These are phyloP conservation scores for Nemoura dubitans DNA, from an alignment of 2,888 invertebrate genomes.

Conservation along the genomic window DNA sequence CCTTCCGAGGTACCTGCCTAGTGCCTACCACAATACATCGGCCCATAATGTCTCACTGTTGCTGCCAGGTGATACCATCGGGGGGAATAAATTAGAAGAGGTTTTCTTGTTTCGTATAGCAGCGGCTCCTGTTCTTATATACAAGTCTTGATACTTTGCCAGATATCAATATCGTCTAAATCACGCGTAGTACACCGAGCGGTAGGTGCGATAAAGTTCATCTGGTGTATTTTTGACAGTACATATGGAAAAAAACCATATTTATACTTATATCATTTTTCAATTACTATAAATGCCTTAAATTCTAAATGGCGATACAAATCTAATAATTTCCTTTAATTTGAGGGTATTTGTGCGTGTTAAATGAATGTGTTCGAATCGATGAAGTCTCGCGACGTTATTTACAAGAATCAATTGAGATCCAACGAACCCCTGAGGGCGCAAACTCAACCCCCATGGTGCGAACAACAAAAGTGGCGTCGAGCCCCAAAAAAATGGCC, in stretches of 20 bases:
- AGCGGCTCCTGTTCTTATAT: neutral
- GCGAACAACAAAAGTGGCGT: neutral
- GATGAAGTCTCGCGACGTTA: neutral
- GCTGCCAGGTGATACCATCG: conserved; percentile 18
- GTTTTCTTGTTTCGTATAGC: neutral
- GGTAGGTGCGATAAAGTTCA: no score
- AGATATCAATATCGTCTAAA: conserved; percentile 12
- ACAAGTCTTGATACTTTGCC: neutral
- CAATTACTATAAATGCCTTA: no score
- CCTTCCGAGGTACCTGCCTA: neutral
- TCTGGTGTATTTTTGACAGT: no score
- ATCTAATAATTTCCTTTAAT: no score
- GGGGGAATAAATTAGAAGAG: conserved; percentile 1
- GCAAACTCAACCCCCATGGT: neutral
- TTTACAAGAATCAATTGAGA: neutral
- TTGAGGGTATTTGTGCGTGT: no score
- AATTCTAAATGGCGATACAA: no score
- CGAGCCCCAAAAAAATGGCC: neutral
- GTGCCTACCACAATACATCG: neutral
- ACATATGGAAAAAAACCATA: no score
- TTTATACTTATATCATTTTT: no score
- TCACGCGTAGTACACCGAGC: no score
- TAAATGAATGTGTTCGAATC: neutral
- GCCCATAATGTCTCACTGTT: neutral
- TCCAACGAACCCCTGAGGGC: neutral